Evolutionary conservation across 1,140 invertebrate genomes (phyloP).

Genomic region (Trachymyrmex septentrionalis): DNA sequence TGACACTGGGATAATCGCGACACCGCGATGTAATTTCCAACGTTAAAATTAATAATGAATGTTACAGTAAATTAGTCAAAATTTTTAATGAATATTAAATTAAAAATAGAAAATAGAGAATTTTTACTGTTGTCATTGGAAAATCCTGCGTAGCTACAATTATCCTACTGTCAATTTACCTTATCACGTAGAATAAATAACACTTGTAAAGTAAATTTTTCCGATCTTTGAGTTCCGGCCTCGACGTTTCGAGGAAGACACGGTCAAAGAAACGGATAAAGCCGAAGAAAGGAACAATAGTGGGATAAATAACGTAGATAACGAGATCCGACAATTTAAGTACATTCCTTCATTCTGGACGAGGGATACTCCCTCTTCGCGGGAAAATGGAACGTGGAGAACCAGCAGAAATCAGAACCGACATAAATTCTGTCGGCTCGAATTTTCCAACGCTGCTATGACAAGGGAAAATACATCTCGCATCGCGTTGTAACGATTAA

Average conservation of each 20-base stretch:
- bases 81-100: neutral
- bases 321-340: conserved; percentile 56
- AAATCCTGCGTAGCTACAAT: neutral
- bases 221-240: neutral
- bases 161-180: neutral
- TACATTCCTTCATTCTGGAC: conserved; percentile 27
- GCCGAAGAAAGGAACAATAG: neutral
- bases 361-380: neutral
- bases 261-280: conserved; percentile 14
- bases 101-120: neutral
- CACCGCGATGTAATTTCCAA: neutral
- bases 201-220: neutral
- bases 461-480: neutral
- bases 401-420: conserved; percentile 30
- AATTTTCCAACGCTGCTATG: neutral
- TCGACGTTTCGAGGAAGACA: neutral
- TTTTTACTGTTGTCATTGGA: conserved; percentile 1
- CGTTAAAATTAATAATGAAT: neutral
- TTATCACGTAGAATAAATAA: conserved; percentile 17
- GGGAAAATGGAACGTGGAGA: conserved; percentile 20
- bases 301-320: conserved; percentile 9
- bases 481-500: neutral
- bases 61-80: too few relatives aligned
- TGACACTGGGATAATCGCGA: neutral
- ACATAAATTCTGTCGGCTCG: neutral